phyloP scores from a whole-genome alignment of 2,888 invertebrate genomes.

The Exocentrus adspersus region DNA sequence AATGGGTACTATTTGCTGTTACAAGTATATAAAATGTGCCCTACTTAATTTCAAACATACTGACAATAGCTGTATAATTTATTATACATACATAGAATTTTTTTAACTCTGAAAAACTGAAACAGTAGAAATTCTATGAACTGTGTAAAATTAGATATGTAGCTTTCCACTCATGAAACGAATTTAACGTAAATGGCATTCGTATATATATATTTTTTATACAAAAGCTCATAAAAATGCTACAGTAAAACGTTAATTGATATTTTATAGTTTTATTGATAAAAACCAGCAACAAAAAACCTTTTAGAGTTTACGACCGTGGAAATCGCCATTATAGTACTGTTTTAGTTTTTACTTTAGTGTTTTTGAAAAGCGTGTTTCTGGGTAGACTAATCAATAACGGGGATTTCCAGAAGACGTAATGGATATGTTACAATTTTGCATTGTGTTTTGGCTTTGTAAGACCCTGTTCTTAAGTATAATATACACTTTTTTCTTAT shows the following conservation, averaged over 20 bases:
- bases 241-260: slow-evolving; percentile 17
- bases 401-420: neutral
- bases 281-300: slow-evolving; percentile 6
- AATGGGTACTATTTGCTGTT: too few species aligned
- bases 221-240: neutral
- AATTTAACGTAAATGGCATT: neutral
- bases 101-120: too few species aligned
- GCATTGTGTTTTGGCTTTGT: too few species aligned
- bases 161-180: neutral
- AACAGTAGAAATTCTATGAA: too few species aligned
- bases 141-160: too few species aligned
- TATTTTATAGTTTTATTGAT: slow-evolving; percentile 20
- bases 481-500: too few species aligned
- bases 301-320: slow-evolving; percentile 16
- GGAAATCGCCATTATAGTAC: slow-evolving; percentile 18
- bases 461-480: too few species aligned
- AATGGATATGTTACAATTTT: neutral
- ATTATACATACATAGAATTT: too few species aligned
- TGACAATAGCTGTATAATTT: too few species aligned
- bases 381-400: slow-evolving; percentile 4
- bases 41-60: too few species aligned
- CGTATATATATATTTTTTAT: neutral
- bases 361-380: slow-evolving; percentile 16
- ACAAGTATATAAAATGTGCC: too few species aligned
- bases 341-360: slow-evolving; percentile 2